These are phyloP conservation scores for Oreochromis tanganicae DNA, from an alignment of 2,113 vertebrate genomes.

Conservation along the genomic window DNA sequence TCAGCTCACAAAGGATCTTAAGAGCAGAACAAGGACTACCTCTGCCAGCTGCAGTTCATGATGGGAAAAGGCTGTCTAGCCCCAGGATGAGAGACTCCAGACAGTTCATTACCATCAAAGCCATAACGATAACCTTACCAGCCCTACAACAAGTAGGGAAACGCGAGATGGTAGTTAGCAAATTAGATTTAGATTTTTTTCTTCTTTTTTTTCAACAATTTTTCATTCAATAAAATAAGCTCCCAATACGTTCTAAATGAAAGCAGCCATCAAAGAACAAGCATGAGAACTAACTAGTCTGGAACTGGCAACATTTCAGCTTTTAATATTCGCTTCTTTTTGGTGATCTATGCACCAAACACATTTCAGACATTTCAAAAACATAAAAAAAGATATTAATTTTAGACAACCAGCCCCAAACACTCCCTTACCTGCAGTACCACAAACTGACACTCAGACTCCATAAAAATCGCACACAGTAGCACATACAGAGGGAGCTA, in stretches of 20 bases:
- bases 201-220: not conserved
- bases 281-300: not conserved
- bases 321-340: not conserved
- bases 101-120: not conserved
- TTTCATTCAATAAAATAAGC: not conserved
- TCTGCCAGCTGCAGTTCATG: not conserved
- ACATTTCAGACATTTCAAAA: not conserved
- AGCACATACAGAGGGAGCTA: not conserved
- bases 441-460: not conserved
- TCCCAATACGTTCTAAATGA: not conserved
- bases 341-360: not conserved
- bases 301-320: not conserved
- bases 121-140: not conserved
- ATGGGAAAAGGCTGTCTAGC: not conserved
- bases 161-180: not conserved
- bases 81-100: not conserved
- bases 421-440: not conserved
- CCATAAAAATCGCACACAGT: not conserved
- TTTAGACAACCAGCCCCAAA: not conserved
- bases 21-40: not conserved
- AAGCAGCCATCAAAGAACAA: not conserved
- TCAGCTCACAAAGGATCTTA: not conserved
- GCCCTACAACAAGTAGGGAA: not conserved
- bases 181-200: not conserved
- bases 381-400: not conserved